Conservation (phyloP, 2,113 vertebrate genomes). For the Camelus bactrianus region DNA sequence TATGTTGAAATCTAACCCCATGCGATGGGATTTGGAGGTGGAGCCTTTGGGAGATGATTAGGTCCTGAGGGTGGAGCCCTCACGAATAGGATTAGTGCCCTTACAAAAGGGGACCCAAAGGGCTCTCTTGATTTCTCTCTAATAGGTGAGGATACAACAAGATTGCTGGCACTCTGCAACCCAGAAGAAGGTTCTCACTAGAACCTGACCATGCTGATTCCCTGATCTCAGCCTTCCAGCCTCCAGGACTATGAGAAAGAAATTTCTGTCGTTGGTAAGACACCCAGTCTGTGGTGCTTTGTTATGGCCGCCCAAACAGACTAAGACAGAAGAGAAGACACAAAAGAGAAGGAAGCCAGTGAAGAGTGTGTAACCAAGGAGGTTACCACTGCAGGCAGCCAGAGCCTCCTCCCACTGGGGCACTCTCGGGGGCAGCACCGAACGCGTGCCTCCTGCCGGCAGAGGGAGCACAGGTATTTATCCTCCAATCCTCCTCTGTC, state of each 20-base stretch:
- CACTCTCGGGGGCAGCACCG: fast-evolving
- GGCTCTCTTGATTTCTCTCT: background rate
- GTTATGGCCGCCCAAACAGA: background rate
- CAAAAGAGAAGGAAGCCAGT: background rate
- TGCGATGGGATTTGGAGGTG: background rate
- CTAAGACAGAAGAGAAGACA: background rate
- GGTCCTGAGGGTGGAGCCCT: background rate
- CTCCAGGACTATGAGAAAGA: background rate
- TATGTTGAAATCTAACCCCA: background rate
- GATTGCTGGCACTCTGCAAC: background rate
- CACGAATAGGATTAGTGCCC: background rate
- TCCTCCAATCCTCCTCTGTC: background rate
- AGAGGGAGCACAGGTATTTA: background rate
- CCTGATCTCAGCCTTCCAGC: background rate
- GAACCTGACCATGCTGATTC: background rate
- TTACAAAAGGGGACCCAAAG: background rate
- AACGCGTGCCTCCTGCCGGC: fast-evolving
- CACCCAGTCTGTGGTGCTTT: background rate
- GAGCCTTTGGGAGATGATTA: background rate
- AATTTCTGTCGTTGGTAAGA: background rate
- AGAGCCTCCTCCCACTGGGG: background rate
- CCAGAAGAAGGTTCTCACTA: background rate
- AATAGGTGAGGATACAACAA: background rate
- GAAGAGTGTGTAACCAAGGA: background rate
- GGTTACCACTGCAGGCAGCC: background rate